These are phyloP conservation scores for Acromyrmex heyeri DNA, from an alignment of 1,140 invertebrate genomes.

Conservation along the genomic window DNA sequence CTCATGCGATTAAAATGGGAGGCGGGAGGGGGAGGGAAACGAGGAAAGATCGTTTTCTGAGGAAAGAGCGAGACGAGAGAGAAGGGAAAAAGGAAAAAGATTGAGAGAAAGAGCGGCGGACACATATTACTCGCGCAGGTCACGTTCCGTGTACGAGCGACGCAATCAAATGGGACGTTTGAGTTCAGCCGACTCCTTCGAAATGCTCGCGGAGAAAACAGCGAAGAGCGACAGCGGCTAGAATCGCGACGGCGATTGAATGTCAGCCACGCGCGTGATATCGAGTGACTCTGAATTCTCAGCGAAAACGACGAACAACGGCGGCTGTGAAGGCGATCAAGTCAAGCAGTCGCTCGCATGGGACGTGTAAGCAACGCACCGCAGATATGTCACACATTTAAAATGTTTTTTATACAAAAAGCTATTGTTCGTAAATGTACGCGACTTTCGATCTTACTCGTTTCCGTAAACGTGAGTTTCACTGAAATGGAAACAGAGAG, in stretches of 20 bases:
- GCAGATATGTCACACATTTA: neutral
- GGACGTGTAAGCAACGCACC: conserved; percentile 6
- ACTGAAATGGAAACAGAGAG: neutral
- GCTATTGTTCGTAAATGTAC: neutral
- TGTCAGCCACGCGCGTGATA: conserved; percentile 70
- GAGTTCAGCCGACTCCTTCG: conserved; percentile 38
- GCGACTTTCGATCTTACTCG: neutral
- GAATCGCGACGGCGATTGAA: conserved; percentile 68
- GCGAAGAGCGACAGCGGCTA: conserved; percentile 42
- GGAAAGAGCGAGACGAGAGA: neutral
- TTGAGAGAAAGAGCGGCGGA: conserved; percentile 9
- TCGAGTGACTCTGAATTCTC: conserved; percentile 67
- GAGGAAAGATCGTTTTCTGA: conserved; percentile 35
- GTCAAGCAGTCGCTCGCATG: conserved; percentile 11
- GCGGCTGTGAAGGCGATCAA: conserved; percentile 25
- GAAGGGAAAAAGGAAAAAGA: neutral
- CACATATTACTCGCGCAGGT: conserved; percentile 49
- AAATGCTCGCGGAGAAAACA: conserved; percentile 48
- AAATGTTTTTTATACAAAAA: conserved; percentile 9
- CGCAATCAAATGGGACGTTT: conserved; percentile 54
- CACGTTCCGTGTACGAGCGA: conserved; percentile 34
- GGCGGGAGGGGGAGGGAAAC: neutral
- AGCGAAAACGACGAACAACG: conserved; percentile 58
- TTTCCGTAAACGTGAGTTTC: neutral
- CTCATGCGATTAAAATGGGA: conserved; percentile 45